Evolutionary conservation across 2,113 vertebrate genomes (phyloP).

Genomic region (Chloroceryle aenea): DNA sequence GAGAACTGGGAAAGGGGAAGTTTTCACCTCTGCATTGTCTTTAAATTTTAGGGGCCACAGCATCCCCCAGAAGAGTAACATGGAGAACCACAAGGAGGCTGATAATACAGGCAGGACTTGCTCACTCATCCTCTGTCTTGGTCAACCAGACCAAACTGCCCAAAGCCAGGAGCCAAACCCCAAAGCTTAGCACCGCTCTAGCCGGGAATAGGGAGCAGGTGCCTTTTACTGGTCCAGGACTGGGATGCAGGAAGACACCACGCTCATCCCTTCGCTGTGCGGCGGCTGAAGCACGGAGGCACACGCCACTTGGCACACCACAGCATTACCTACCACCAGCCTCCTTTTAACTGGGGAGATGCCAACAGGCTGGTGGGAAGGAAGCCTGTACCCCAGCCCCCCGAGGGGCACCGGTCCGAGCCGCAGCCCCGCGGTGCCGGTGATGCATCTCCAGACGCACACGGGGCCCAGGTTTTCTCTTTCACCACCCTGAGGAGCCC

Average conservation of each 20-base stretch:
- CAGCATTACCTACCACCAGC: not conserved
- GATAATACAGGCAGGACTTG: not conserved
- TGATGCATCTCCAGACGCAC: accelerated
- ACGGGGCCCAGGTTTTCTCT: not conserved
- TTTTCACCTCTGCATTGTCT: not conserved
- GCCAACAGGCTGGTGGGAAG: accelerated
- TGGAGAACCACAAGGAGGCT: accelerated
- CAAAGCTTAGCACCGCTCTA: not conserved
- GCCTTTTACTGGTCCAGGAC: not conserved
- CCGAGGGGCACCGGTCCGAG: accelerated
- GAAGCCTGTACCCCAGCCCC: not conserved
- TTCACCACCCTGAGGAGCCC: not conserved
- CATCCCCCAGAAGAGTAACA: not conserved
- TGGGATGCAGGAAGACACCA: not conserved
- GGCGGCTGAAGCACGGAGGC: not conserved
- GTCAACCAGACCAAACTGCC: not conserved
- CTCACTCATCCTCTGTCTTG: not conserved
- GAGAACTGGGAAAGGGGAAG: not conserved
- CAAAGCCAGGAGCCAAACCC: not conserved
- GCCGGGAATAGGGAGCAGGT: not conserved
- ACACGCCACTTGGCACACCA: accelerated
- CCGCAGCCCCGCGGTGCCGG: accelerated
- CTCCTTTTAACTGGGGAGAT: not conserved
- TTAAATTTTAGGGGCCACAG: not conserved
- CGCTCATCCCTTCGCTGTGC: accelerated